phyloP scores from a whole-genome alignment of 2,888 invertebrate genomes.

The Heliconius cydno region DNA sequence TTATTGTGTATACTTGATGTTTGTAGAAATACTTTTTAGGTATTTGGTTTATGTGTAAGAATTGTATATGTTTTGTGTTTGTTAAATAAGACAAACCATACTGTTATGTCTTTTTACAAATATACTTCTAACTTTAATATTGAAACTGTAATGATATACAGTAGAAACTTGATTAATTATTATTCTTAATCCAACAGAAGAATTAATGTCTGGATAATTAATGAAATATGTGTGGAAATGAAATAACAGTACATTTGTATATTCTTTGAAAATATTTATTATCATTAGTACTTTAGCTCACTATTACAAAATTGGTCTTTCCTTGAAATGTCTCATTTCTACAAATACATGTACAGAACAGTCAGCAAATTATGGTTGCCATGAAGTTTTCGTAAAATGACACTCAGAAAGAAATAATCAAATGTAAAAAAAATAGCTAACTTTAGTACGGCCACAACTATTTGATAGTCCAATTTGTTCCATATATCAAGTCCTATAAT shows the following conservation, averaged over 20 bases:
- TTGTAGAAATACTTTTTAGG: conserved; percentile 4
- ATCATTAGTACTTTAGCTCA: too few relatives aligned
- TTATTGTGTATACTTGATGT: neutral
- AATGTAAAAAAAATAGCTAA: too few relatives aligned
- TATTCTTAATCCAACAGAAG: neutral
- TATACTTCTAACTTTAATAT: neutral
- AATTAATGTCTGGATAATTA: neutral
- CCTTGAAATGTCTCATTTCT: too few relatives aligned
- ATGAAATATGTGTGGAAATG: neutral
- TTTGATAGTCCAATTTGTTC: neutral
- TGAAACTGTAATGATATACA: neutral
- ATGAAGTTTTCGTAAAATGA: too few relatives aligned
- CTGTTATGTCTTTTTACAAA: neutral
- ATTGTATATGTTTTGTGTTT: neutral
- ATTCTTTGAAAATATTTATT: too few relatives aligned
- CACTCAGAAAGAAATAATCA: too few relatives aligned
- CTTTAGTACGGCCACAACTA: too few relatives aligned
- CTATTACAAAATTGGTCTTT: too few relatives aligned
- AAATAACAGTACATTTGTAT: too few relatives aligned
- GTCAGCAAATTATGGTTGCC: too few relatives aligned
- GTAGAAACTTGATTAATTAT: neutral
- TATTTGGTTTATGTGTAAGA: conserved; percentile 1
- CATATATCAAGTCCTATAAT: too few relatives aligned
- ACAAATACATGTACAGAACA: too few relatives aligned
- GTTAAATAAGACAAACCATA: neutral